A percentile compares a stretch with the other conserved stretches of the same genome.
phyloP scores from a whole-genome alignment of 2,888 invertebrate species.

The Sicus ferrugineus region DNA sequence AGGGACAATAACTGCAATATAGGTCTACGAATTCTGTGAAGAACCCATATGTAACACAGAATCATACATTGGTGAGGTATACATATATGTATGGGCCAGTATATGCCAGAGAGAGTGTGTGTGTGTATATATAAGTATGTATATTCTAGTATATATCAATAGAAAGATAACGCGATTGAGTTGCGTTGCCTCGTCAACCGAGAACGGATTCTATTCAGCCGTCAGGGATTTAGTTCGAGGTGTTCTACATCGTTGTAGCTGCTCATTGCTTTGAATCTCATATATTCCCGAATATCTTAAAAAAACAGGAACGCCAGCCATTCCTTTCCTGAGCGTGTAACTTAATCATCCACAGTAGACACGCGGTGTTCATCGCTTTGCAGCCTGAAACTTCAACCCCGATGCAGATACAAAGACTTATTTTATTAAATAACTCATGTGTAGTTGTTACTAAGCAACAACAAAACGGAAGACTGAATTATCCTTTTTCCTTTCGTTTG shows the following conservation, averaged over 20 bases:
- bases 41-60: background rate
- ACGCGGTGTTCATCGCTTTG: no score
- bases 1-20: background rate
- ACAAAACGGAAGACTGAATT: no score
- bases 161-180: background rate
- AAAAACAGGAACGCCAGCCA: no score
- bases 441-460: no score
- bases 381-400: no score
- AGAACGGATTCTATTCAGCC: background rate
- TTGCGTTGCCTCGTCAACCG: background rate
- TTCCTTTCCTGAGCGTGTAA: no score
- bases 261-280: background rate
- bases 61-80: background rate
- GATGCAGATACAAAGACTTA: no score
- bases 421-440: no score
- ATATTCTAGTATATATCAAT: background rate
- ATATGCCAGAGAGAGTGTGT: background rate
- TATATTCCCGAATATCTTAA: no score
- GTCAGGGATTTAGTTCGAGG: slow-evolving; percentile 5
- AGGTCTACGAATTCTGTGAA: no score
- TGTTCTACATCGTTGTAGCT: background rate
- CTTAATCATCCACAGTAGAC: no score
- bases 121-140: background rate
- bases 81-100: background rate
- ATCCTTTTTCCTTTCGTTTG: no score